Base-by-base conservation (phyloP, 2,888 invertebrate species). In the Drosophila mettleri region DNA sequence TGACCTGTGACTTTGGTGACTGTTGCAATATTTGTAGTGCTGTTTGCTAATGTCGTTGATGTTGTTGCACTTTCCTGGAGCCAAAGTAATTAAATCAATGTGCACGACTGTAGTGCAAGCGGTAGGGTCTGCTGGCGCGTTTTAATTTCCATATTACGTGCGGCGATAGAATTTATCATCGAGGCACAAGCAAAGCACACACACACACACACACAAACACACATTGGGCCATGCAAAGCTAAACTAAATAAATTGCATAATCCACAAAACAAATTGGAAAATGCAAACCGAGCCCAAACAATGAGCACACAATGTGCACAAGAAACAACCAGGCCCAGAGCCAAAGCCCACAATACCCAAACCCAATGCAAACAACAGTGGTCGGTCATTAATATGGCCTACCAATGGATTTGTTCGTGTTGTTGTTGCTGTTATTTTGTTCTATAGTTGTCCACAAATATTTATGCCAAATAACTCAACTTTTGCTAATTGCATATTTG, bases 61-160 rank as follows among this genome's bases (percentile, higher is more conserved):
- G 54, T 16, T 39, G 72, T 3, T 45, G 43, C 9, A 6, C 51
- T 16, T 51, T 62, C 41, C 36, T 48, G 49, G 57, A 57, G 52
- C 48, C 49, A 76, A 74, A 78, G 74, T 74, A 78, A 74, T 74
- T 77, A 77, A 77, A 77, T 77, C 78, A 78, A 70, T 74, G 74
- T 74, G 62, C 74, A 61, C 38, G 18, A 34, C 24, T 18, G 9
- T 16, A 29, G 18, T 18, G 31, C 31, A 24, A 16, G 20, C 9
- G 20, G 31, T 0, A 1, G 14, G 31, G 27, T 16, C 24, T 51
- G 59, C 52, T 41, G 46, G 63, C 61, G 63, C 64, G 65, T 64
- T 83, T 74, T 80, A 89, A 90, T 87, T 87, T 87, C 74, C 84
- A 86, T 82, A 89, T 89, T 80, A 85, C 89, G 90, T 90, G 90